Base-by-base conservation (phyloP, 2,113 vertebrate species). In the Pontoporia blainvillei region DNA sequence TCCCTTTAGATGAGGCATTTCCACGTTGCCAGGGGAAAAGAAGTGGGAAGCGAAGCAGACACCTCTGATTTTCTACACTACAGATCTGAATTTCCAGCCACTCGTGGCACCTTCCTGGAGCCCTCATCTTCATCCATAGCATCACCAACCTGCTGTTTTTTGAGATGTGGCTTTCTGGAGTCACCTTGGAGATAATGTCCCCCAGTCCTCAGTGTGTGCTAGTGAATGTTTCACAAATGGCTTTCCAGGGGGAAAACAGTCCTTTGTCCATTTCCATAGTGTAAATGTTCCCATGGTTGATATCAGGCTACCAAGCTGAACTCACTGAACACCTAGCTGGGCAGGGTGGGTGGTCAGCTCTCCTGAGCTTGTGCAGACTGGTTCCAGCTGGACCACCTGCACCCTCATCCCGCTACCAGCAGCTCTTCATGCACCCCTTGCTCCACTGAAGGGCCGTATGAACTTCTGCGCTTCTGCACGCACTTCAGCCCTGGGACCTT, bases 1-100 rank as follows among this genome's bases (percentile, higher is more conserved):
- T 95, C 54, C 87, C 90, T 92, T 94, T 82, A 90, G 52, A 76
- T 27, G 67, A 3, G 52, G 31, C 64, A 23, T 89, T 96, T 94
- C n/a, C 39, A 41, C 25, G 67, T 96, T 49, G 29, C 66, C 7
- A 4, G 57, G 41, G 25, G 4, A n/a, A 78, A 69, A 44, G 81
- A 9, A 44, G 21, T 15, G 6, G 34, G 23, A 1, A 27, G 4
- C 64, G 8, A 75, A 27, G 25, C 66, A 36, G 34, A n/a, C 59
- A 36, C 44, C 34, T 91, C 94, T 90, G 41, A 3, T 23, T 76
- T 91, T 81, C 71, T 69, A 39, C 93, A 54, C 6, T 1, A 54
- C 20, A 81, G 52, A 9, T 34, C 71, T 94, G 88, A 88, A 73
- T 92, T 57, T 67, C 75, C 41, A 78, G 57, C 29, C 27, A 23